Conservation (phyloP, 2,888 invertebrate genomes). For the Campoplex nolae region DNA sequence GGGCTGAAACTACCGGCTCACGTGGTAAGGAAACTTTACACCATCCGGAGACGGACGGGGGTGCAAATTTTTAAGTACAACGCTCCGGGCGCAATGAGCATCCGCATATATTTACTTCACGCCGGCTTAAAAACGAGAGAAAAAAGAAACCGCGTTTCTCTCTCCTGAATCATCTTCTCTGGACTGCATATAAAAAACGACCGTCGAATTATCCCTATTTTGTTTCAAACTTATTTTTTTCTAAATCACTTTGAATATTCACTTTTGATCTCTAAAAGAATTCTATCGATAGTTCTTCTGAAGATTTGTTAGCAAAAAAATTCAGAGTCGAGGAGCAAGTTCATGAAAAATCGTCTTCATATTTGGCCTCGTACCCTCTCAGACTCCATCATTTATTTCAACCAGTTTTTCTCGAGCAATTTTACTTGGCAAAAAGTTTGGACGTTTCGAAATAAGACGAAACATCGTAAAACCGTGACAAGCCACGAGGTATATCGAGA, state of each 20-base stretch:
- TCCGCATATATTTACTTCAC: not conserved
- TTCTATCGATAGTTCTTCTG: not conserved
- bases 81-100: constrained; percentile 5
- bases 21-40: constrained; percentile 46
- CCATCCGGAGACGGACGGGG: constrained; percentile 5
- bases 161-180: not conserved
- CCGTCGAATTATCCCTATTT: too few species aligned
- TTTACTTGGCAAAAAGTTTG: constrained; percentile 36
- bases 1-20: constrained; percentile 13
- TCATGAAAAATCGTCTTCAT: constrained; percentile 36
- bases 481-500: constrained; percentile 30
- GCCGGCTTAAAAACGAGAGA: constrained; percentile 2
- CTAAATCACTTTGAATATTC: not conserved
- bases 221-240: too few species aligned
- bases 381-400: constrained; percentile 30
- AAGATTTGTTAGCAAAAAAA: not conserved
- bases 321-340: not conserved
- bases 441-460: constrained; percentile 39
- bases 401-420: constrained; percentile 28
- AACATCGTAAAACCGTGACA: constrained; percentile 46
- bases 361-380: constrained; percentile 14
- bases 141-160: not conserved
- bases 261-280: not conserved
- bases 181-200: not conserved
- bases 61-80: constrained; percentile 23